Base-by-base conservation (phyloP, 2,797 vertebrate species). In the Odontamblyopus lacepedii region DNA sequence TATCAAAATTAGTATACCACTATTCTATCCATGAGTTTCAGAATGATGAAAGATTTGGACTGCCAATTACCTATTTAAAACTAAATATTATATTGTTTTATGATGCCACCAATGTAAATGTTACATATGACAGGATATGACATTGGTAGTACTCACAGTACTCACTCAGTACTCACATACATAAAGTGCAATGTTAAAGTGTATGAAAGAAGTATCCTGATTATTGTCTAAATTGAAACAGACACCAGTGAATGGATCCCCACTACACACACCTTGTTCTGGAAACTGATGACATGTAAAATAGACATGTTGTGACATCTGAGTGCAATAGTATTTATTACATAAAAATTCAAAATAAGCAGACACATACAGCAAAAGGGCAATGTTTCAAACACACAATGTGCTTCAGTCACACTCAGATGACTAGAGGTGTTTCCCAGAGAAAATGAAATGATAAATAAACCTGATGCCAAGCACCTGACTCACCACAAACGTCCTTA, bases 261-360 rank as follows among this genome's bases (percentile, higher is more conserved):
- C 35, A 7, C 35, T 7, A 8, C 4, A 35, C 18, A 23, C n/a
- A 23, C 53, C 1, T 23, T 56, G 53, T 23, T n/a, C 7, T 56
- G 9, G 8, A 3, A 56, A 26, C n/a, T 56, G n/a, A 56, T 2
- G 2, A 56, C 7, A 11, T 23, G 53, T 56, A 56, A 23, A 26
- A 57, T 26, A 23, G 5, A 4, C 11, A 32, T 35, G 1, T 62
- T 62, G 7, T 7, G 60, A 57, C n/a, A 27, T 48, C 16, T 84
- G 19, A 71, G 38, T 80, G 74, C 76, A 83, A 64, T 32, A 64
- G 30, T 72, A 68, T 93, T 93, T 92, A 92, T 92, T 93, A 26
- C 53, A 80, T 70, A 16, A 60, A 81, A 62, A 75, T 75, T 71
- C 60, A 86, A 38, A 74, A 85, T 69, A 79, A 74, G 56, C 38